Evolutionary conservation across 2,888 invertebrate genomes (phyloP).

Genomic region (Carterocephalus palaemon): DNA sequence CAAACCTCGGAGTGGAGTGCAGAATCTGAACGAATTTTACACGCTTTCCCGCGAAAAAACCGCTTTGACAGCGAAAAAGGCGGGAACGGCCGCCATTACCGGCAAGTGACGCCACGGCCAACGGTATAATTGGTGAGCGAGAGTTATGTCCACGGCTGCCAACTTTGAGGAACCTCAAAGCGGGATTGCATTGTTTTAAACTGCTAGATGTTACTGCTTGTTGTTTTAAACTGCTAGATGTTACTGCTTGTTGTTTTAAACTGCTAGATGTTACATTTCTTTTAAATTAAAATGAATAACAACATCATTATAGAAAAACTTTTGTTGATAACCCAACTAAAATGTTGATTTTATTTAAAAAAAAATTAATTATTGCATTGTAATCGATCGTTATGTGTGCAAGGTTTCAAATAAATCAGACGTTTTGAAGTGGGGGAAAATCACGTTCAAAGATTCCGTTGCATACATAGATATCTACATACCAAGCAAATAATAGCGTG

Average conservation of each 20-base stretch:
- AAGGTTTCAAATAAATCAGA: too few species aligned
- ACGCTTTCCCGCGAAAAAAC: constrained; percentile 67
- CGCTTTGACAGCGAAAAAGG: constrained; percentile 76
- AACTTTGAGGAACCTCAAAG: constrained; percentile 10
- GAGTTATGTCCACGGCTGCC: constrained; percentile 39
- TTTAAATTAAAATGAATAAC: too few species aligned
- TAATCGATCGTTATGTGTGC: too few species aligned
- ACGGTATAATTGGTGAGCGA: constrained; percentile 54
- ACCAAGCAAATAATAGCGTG: too few species aligned
- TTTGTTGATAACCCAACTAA: too few species aligned
- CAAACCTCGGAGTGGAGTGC: constrained; percentile 35
- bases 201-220: background rate
- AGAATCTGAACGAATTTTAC: constrained; percentile 46
- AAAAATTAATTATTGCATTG: too few species aligned
- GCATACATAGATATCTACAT: too few species aligned
- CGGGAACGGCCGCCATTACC: constrained; percentile 78
- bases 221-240: constrained; percentile 7
- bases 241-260: constrained; percentile 11
- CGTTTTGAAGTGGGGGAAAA: too few species aligned
- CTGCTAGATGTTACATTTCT: background rate
- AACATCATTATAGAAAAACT: too few species aligned
- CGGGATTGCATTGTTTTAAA: constrained; percentile 14
- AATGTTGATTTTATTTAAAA: too few species aligned
- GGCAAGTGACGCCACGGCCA: constrained; percentile 79
- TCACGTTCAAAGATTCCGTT: too few species aligned